A percentile compares a stretch with the other conserved stretches of the same genome.
These are phyloP conservation scores for Syncerus caffer DNA, from an alignment of 2,797 vertebrate species.

Conservation along the genomic window DNA sequence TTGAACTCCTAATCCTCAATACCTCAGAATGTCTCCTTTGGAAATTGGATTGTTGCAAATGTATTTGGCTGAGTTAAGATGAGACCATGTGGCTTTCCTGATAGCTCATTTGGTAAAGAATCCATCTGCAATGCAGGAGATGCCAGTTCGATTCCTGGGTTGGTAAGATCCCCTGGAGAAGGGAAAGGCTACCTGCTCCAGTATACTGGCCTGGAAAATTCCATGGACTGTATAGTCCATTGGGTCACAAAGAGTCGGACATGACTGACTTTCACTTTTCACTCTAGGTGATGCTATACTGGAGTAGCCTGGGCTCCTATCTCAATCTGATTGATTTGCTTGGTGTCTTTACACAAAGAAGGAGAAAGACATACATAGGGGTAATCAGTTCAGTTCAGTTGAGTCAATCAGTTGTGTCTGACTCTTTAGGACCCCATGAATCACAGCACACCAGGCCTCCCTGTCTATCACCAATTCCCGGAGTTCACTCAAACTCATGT, in stretches of 20 bases:
- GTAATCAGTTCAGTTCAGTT: neutral
- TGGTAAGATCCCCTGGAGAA: neutral
- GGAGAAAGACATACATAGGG: neutral
- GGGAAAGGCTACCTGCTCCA: neutral
- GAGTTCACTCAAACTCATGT: too few species aligned
- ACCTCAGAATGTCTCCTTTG: neutral
- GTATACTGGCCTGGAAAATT: neutral
- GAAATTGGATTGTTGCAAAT: neutral
- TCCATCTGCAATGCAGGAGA: too few species aligned
- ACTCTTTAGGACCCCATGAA: too few species aligned
- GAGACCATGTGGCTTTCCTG: too few species aligned
- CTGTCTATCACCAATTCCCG: rapidly evolving
- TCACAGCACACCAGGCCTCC: too few species aligned
- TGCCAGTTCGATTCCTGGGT: rapidly evolving
- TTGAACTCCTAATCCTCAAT: neutral
- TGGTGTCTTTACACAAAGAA: neutral
- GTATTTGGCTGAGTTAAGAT: neutral
- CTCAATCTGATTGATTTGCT: neutral
- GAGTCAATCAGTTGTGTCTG: rapidly evolving
- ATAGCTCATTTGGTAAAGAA: too few species aligned
- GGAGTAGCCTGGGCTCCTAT: neutral
- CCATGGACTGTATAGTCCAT: neutral
- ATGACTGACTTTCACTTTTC: neutral
- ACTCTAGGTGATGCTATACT: neutral
- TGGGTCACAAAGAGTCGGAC: neutral